Evolutionary conservation across 2,888 invertebrate genomes (phyloP).

Genomic region (Callyntrura sp.): DNA sequence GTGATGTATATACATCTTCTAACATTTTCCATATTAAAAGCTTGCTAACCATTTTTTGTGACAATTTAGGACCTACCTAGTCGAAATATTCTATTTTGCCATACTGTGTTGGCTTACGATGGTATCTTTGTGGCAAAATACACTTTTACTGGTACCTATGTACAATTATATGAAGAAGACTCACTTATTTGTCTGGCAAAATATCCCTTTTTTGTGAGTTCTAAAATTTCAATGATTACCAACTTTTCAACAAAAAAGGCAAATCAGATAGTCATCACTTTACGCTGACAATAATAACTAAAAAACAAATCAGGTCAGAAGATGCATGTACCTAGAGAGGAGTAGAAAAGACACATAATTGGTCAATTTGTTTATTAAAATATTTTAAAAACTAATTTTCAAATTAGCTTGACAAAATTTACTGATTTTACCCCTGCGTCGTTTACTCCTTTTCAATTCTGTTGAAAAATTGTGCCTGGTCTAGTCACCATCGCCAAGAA

Average conservation of each 20-base stretch:
- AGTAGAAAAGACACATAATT: constrained; percentile 44
- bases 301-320: background rate
- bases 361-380: constrained; percentile 61
- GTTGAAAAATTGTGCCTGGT: constrained; percentile 28
- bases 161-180: constrained; percentile 10
- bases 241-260: constrained; percentile 10
- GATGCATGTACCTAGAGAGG: constrained; percentile 11
- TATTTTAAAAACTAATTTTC: constrained; percentile 58
- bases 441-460: background rate
- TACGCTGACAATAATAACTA: background rate
- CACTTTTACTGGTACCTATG: background rate
- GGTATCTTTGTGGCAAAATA: background rate
- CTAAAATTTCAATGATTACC: constrained; percentile 36
- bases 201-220: background rate
- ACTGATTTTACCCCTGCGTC: constrained; percentile 10
- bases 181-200: background rate
- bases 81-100: background rate
- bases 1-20: background rate
- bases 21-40: constrained; percentile 10
- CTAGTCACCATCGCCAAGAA: background rate
- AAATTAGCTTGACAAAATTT: constrained; percentile 60
- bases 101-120: background rate
- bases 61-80: constrained; percentile 50
- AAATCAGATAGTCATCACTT: constrained; percentile 40
- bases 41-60: constrained; percentile 39